Percentiles rank a stretch among this genome's conserved stretches.
These are phyloP conservation scores for Zootoca vivipara DNA, from an alignment of 2,113 vertebrate species.

Conservation along the genomic window DNA sequence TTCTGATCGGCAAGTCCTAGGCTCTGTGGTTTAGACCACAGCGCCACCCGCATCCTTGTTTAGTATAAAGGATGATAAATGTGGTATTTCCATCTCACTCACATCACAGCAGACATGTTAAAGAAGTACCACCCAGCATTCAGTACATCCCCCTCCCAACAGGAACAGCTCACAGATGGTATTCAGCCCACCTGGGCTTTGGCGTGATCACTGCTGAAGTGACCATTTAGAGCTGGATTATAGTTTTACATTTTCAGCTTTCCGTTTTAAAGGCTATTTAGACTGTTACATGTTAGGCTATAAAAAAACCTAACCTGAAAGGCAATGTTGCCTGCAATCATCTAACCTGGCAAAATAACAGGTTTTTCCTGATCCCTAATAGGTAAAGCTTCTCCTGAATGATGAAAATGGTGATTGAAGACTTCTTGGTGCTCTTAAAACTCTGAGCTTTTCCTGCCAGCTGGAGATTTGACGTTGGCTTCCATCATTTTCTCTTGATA, in stretches of 20 bases:
- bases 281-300: slow-evolving; percentile 69
- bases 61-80: not conserved
- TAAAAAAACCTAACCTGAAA: slow-evolving; percentile 72
- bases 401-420: slow-evolving; percentile 70
- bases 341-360: slow-evolving; percentile 60
- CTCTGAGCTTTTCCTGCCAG: slow-evolving; percentile 46
- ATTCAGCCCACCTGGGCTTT: slow-evolving; percentile 67
- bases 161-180: slow-evolving; percentile 73
- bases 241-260: slow-evolving; percentile 78
- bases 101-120: slow-evolving; percentile 63
- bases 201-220: slow-evolving; percentile 75
- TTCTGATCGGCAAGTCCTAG: no score
- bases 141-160: slow-evolving; percentile 38
- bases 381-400: slow-evolving; percentile 73
- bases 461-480: slow-evolving; percentile 71
- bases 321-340: slow-evolving; percentile 58
- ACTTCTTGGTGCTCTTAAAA: slow-evolving; percentile 57
- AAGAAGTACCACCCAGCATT: slow-evolving; percentile 64
- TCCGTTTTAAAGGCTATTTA: slow-evolving; percentile 76
- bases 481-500: slow-evolving; percentile 65
- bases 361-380: slow-evolving; percentile 66
- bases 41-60: no score
- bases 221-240: slow-evolving; percentile 70
- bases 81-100: slow-evolving; percentile 24
- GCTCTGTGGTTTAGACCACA: no score